A percentile compares a stretch with the other conserved stretches of the same genome.
These are phyloP conservation scores for Platycnemis pennipes DNA, from an alignment of 2,888 invertebrate species.

Conservation along the genomic window DNA sequence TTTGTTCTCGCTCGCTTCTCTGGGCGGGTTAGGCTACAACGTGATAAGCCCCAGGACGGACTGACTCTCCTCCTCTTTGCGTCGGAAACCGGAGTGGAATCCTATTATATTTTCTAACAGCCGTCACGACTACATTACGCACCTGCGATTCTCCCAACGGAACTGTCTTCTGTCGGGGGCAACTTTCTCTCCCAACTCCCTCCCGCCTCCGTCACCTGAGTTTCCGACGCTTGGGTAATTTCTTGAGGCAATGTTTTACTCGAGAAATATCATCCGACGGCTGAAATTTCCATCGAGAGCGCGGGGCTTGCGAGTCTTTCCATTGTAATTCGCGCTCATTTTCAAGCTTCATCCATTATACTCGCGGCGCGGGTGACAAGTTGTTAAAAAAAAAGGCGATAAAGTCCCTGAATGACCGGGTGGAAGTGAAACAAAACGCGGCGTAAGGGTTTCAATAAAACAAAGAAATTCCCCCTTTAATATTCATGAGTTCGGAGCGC, in stretches of 20 bases:
- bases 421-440: background rate
- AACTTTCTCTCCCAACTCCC: conserved; percentile 40
- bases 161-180: background rate
- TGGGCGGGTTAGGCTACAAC: background rate
- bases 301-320: background rate
- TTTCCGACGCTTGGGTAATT: conserved; percentile 13
- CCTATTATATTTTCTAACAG: conserved; percentile 50
- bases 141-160: conserved; percentile 38
- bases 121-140: conserved; percentile 35
- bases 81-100: too few species aligned
- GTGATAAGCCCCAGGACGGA: conserved; percentile 28
- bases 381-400: background rate
- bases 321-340: too few species aligned
- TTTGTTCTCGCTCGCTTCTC: conserved; percentile 10
- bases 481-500: background rate
- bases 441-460: background rate
- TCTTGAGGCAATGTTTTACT: background rate
- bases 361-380: background rate
- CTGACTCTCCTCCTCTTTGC: background rate
- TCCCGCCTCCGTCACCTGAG: background rate
- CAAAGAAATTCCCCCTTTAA: background rate
- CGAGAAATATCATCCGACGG: background rate
- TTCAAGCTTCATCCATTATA: background rate
- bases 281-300: background rate
- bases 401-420: background rate